Conservation (phyloP, 1,140 invertebrate genomes). For the Akabosia matsudoensis region DNA sequence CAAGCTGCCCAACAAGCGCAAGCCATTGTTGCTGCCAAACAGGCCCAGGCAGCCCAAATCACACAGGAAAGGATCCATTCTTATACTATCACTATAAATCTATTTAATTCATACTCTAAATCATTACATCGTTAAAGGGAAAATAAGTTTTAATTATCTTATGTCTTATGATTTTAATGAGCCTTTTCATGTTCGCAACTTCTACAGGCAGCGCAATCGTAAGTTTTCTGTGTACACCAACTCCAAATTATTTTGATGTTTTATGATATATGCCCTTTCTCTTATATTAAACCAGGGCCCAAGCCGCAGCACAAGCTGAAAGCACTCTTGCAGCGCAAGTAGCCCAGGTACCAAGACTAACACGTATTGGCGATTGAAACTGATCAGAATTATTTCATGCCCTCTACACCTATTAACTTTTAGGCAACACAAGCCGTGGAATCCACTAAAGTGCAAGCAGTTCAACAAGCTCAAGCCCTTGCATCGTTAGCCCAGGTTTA, state of each 20-base stretch:
- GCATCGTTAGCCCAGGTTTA: conserved; percentile 45
- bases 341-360: conserved; percentile 31
- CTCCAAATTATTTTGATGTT: not conserved
- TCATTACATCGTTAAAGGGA: not conserved
- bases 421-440: conserved; percentile 47
- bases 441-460: conserved; percentile 48
- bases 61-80: too few relatives aligned
- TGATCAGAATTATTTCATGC: not conserved
- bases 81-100: too few relatives aligned
- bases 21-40: conserved; percentile 47
- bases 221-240: conserved; percentile 3
- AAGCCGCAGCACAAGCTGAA: conserved; percentile 37
- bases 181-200: too few relatives aligned
- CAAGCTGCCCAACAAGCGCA: conserved; percentile 41
- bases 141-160: not conserved
- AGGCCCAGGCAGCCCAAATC: conserved; percentile 47
- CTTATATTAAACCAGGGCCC: conserved; percentile 5
- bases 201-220: conserved; percentile 34
- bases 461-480: conserved; percentile 47
- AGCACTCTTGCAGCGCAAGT: conserved; percentile 44
- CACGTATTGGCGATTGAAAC: too few relatives aligned
- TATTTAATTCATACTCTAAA: not conserved
- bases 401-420: not conserved
- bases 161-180: not conserved
- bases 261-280: not conserved